Evolutionary conservation across 2,888 invertebrate genomes (phyloP).

Genomic region (Dromius quadrimaculatus): DNA sequence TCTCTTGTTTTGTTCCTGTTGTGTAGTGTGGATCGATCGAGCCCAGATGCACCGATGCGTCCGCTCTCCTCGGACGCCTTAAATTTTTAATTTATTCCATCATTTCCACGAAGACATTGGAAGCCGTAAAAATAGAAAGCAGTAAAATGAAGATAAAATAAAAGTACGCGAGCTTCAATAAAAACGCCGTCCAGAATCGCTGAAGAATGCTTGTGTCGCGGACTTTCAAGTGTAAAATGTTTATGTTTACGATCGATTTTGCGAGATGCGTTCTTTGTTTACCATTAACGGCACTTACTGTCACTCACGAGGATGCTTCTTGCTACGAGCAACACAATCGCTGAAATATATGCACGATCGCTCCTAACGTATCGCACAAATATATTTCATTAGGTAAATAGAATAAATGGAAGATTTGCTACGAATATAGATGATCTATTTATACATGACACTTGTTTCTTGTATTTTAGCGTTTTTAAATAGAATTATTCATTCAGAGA

Average conservation of each 20-base stretch:
- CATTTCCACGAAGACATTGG: conserved; percentile 51
- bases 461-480: too few species aligned
- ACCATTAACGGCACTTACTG: conserved; percentile 32
- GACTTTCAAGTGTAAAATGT: conserved; percentile 44
- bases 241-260: conserved; percentile 42
- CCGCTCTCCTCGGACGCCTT: conserved; percentile 40
- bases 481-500: too few species aligned
- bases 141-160: conserved; percentile 48
- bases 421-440: too few species aligned
- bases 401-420: too few species aligned
- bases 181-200: conserved; percentile 40
- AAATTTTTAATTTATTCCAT: conserved; percentile 52
- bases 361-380: too few species aligned
- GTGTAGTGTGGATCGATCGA: conserved; percentile 33
- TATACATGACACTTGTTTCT: too few species aligned
- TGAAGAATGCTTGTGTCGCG: conserved; percentile 37
- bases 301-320: conserved; percentile 12
- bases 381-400: too few species aligned
- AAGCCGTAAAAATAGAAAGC: conserved; percentile 49
- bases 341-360: too few species aligned
- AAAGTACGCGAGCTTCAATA: conserved; percentile 46
- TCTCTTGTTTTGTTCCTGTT: too few species aligned
- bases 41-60: conserved; percentile 42
- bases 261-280: conserved; percentile 32
- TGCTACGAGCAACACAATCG: not conserved